Percentiles rank a stretch among this genome's conserved stretches.
Evolutionary conservation across 1,140 invertebrate species (phyloP).

Genomic region (Drosophila sechellia): DNA sequence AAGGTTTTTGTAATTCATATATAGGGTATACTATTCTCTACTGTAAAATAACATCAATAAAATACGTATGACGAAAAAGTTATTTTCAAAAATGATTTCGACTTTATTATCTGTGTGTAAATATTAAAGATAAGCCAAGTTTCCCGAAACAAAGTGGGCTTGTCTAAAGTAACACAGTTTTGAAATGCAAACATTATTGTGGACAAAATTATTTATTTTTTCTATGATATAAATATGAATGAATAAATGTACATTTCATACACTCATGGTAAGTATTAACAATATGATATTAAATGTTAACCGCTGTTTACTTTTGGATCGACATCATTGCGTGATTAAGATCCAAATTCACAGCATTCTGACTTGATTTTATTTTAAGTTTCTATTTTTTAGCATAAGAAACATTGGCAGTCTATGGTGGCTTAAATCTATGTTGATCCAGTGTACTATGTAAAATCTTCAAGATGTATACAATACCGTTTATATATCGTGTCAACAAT

Average conservation of each 20-base stretch:
- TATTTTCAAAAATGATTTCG: too few relatives aligned
- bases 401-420: background rate
- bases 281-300: too few relatives aligned
- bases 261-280: conserved; percentile 12
- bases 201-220: background rate
- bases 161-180: background rate
- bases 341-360: too few relatives aligned
- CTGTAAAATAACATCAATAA: too few relatives aligned
- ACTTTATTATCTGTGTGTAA: too few relatives aligned
- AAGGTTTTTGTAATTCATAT: too few relatives aligned
- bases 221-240: conserved; percentile 11
- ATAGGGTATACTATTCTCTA: too few relatives aligned
- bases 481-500: background rate
- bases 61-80: too few relatives aligned
- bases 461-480: conserved; percentile 10
- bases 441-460: background rate
- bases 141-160: background rate
- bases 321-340: too few relatives aligned
- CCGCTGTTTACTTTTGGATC: too few relatives aligned
- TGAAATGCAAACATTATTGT: background rate
- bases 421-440: background rate
- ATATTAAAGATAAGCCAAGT: too few relatives aligned
- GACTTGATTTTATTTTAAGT: background rate
- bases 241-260: background rate
- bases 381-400: background rate